Conservation (phyloP, 2,797 vertebrate genomes). For the Cercopithecus mitis region DNA sequence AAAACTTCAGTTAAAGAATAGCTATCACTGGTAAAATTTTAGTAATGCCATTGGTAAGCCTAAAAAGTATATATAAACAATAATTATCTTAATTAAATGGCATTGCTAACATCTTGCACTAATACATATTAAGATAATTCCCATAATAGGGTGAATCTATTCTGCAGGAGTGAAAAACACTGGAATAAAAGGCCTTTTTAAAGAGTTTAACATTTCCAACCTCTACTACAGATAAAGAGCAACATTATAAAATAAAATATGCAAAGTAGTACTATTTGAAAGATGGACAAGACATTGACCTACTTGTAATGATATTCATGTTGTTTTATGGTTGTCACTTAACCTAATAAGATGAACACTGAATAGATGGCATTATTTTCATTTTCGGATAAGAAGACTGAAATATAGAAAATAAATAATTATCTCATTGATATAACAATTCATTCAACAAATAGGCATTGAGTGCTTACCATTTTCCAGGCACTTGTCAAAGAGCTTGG, state of each 20-base stretch:
- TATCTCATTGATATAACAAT: background rate
- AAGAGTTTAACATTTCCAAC: background rate
- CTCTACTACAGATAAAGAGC: background rate
- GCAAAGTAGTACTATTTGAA: background rate
- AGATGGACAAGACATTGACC: background rate
- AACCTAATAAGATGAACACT: slow-evolving; percentile 1
- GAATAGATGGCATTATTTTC: slow-evolving; percentile 5
- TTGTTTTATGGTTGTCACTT: background rate
- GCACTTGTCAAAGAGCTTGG: background rate
- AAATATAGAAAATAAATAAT: slow-evolving; percentile 50
- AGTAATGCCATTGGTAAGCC: background rate
- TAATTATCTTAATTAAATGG: background rate
- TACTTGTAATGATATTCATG: background rate
- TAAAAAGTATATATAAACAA: background rate
- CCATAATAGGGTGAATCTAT: background rate
- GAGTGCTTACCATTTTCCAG: background rate
- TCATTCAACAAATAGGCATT: background rate
- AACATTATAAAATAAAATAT: slow-evolving; percentile 20
- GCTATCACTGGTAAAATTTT: background rate
- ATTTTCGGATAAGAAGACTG: slow-evolving; percentile 22
- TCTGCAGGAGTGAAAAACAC: background rate
- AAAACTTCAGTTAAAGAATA: background rate
- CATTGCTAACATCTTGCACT: background rate
- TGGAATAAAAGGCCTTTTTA: background rate
- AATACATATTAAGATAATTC: background rate